Evolutionary conservation across 2,797 vertebrate species (phyloP).

Genomic region (Botia almorhae): DNA sequence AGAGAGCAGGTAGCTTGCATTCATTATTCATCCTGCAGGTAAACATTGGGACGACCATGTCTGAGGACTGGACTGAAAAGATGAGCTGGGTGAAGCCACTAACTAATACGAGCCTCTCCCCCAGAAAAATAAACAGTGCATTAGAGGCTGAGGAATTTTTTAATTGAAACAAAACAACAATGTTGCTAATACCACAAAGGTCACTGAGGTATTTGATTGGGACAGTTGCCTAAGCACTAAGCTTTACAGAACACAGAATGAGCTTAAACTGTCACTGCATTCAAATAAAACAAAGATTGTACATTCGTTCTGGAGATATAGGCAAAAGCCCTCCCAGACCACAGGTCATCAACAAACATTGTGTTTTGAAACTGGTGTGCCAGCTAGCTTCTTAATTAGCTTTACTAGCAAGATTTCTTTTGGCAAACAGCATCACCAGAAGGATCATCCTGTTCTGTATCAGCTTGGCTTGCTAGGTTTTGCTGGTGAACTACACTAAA

Average conservation of each 20-base stretch:
- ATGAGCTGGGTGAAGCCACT: conserved; percentile 62
- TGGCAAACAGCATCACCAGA: too few species aligned
- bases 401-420: neutral
- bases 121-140: conserved; percentile 67
- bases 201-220: conserved; percentile 63
- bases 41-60: conserved; percentile 73
- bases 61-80: conserved; percentile 68
- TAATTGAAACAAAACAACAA: conserved; percentile 69
- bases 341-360: too few species aligned
- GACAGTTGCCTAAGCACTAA: neutral
- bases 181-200: conserved; percentile 61
- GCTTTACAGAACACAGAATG: neutral
- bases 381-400: neutral
- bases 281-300: conserved; percentile 52
- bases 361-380: neutral
- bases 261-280: conserved; percentile 56
- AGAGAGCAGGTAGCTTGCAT: conserved; percentile 76
- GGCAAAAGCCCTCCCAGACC: neutral
- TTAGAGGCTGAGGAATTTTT: conserved; percentile 64
- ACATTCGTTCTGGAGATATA: conserved; percentile 8
- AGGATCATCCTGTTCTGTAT: too few species aligned
- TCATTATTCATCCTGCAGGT: conserved; percentile 81
- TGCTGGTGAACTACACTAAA: too few species aligned
- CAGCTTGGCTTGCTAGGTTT: too few species aligned
- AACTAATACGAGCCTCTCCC: conserved; percentile 76